phyloP scores from a whole-genome alignment of 1,140 invertebrate species.

The Drosophila bifasciata region DNA sequence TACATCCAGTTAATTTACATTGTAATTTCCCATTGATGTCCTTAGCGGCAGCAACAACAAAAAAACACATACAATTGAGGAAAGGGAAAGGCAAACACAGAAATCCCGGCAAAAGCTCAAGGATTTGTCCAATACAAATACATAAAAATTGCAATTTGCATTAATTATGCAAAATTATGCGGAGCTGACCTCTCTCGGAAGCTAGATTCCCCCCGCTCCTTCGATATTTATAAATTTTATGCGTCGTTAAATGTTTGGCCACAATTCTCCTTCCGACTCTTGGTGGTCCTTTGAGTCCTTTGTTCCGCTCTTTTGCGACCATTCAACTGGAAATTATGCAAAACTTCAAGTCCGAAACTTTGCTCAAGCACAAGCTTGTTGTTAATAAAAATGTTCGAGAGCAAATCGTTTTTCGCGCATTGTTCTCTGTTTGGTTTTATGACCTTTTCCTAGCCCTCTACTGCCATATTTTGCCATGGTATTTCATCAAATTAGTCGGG shows the following conservation, averaged over 20 bases:
- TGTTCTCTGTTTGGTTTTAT: slow-evolving; percentile 46
- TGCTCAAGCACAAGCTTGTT: slow-evolving; percentile 36
- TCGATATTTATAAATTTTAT: slow-evolving; percentile 70
- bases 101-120: slow-evolving; percentile 26
- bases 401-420: slow-evolving; percentile 11
- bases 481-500: slow-evolving; percentile 19
- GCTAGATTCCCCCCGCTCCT: neutral
- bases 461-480: neutral
- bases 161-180: slow-evolving; percentile 68
- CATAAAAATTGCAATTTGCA: slow-evolving; percentile 60
- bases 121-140: slow-evolving; percentile 50
- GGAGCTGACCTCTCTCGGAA: slow-evolving; percentile 35
- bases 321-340: slow-evolving; percentile 71
- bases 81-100: slow-evolving; percentile 8
- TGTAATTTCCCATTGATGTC: slow-evolving; percentile 60
- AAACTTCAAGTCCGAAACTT: slow-evolving; percentile 61
- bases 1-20: slow-evolving; percentile 62
- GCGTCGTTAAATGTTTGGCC: slow-evolving; percentile 65
- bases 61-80: slow-evolving; percentile 1
- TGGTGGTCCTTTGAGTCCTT: slow-evolving; percentile 22
- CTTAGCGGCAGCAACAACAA: slow-evolving; percentile 18
- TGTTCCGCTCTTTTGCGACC: slow-evolving; percentile 38
- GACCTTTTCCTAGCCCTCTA: slow-evolving; percentile 31
- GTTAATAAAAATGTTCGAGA: slow-evolving; percentile 37
- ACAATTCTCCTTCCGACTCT: slow-evolving; percentile 13